Evolutionary conservation across 2,113 vertebrate genomes (phyloP).

Genomic region (Gavia stellata): DNA sequence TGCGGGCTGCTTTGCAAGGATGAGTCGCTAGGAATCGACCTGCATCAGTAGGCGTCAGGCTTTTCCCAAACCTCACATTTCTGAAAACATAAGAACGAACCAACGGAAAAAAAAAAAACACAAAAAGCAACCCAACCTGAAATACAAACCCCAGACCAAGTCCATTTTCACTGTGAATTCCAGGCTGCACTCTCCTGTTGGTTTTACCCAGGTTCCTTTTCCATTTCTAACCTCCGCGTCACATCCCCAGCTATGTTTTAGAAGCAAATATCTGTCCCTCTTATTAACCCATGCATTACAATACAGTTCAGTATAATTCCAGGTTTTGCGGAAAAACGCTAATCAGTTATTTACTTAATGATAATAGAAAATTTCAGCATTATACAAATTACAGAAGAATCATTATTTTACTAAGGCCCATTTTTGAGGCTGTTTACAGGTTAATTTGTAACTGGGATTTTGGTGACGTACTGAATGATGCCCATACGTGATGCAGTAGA

Average conservation of each 20-base stretch:
- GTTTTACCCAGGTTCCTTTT: not conserved
- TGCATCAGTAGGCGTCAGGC: not conserved
- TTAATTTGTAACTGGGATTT: not conserved
- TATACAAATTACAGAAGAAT: not conserved
- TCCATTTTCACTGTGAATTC: not conserved
- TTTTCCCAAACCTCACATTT: not conserved
- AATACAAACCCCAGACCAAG: not conserved
- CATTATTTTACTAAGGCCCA: not conserved
- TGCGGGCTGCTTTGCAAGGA: not conserved
- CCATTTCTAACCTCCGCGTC: not conserved
- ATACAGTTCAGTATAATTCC: not conserved
- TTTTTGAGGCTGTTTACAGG: not conserved
- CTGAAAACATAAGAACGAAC: not conserved
- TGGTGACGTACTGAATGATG: too few relatives aligned
- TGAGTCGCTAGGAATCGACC: not conserved
- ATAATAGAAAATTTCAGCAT: too few relatives aligned
- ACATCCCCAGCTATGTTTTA: not conserved
- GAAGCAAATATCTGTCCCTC: not conserved
- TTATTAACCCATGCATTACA: not conserved
- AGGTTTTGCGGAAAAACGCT: not conserved
- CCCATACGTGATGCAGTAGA: fast-evolving
- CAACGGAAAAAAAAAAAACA: not conserved
- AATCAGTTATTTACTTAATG: not conserved
- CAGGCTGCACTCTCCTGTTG: not conserved
- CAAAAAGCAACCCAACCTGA: not conserved